A percentile compares a stretch with the other conserved stretches of the same genome.
phyloP scores from a whole-genome alignment of 1,140 invertebrate genomes.

The Trichomalopsis sarcophagae region DNA sequence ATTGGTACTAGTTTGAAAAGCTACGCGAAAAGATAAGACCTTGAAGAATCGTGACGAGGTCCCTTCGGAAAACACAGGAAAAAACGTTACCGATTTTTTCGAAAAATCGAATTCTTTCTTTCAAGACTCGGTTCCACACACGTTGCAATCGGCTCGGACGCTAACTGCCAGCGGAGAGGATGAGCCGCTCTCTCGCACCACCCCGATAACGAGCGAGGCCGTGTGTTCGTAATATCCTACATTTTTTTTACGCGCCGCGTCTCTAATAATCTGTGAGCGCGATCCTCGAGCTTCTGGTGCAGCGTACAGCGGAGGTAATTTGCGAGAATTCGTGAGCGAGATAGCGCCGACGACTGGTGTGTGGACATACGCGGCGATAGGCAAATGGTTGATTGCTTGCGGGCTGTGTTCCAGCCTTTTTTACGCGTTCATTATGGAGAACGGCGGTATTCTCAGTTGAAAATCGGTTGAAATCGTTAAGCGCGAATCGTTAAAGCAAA shows the following conservation, averaged over 20 bases:
- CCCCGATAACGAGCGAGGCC: conserved; percentile 65
- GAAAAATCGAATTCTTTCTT: not conserved
- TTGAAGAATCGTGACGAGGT: not conserved
- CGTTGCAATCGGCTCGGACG: conserved; percentile 51
- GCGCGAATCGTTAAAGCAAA: not conserved
- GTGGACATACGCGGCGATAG: not conserved
- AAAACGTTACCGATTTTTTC: not conserved
- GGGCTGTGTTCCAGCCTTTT: no score
- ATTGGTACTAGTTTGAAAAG: not conserved
- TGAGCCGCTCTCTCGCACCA: conserved; percentile 64
- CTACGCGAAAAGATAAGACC: not conserved
- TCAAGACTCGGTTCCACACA: not conserved
- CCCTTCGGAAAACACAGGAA: not conserved
- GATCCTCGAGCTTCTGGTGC: not conserved
- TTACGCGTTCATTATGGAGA: no score
- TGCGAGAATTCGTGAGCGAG: not conserved
- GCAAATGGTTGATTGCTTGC: not conserved
- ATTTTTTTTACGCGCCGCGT: not conserved
- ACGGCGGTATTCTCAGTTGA: no score
- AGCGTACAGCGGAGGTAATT: not conserved
- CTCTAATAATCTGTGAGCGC: not conserved
- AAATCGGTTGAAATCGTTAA: not conserved
- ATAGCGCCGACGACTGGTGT: no score
- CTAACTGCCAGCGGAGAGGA: conserved; percentile 64
- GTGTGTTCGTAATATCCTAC: not conserved